Evolutionary conservation across 2,113 vertebrate genomes (phyloP).

Genomic region (Phoenicopterus ruber): DNA sequence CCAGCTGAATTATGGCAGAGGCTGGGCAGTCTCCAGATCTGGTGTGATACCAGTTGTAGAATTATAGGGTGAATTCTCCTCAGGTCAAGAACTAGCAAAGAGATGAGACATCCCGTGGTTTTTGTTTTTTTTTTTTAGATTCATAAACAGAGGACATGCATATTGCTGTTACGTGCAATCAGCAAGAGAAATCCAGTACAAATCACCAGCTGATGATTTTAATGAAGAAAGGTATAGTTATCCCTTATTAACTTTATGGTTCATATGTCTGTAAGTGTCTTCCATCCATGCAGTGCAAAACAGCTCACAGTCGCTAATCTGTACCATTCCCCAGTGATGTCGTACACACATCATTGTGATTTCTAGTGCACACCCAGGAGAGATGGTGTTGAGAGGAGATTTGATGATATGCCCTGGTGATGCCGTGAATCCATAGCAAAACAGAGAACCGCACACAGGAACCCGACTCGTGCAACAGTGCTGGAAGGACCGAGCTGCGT

Average conservation of each 20-base stretch:
- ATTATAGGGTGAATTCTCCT: neutral
- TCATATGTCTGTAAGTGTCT: rapidly evolving
- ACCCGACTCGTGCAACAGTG: rapidly evolving
- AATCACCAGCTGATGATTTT: neutral
- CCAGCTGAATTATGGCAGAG: neutral
- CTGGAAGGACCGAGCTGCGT: neutral
- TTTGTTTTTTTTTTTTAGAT: neutral
- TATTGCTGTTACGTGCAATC: rapidly evolving
- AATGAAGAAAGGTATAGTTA: neutral
- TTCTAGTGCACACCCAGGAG: neutral
- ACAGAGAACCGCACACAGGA: neutral
- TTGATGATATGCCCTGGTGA: neutral
- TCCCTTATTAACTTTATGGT: neutral
- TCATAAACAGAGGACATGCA: neutral
- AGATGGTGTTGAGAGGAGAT: neutral
- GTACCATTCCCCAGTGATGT: neutral
- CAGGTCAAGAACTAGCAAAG: neutral
- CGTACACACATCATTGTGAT: neutral
- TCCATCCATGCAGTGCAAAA: neutral
- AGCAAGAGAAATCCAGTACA: neutral
- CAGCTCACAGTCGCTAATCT: neutral
- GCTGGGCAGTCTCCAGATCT: neutral
- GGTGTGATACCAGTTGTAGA: neutral
- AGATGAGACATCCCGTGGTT: neutral
- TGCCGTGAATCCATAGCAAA: neutral